Base-by-base conservation (phyloP, 2,888 invertebrate species). In the Andrena trimmerana region DNA sequence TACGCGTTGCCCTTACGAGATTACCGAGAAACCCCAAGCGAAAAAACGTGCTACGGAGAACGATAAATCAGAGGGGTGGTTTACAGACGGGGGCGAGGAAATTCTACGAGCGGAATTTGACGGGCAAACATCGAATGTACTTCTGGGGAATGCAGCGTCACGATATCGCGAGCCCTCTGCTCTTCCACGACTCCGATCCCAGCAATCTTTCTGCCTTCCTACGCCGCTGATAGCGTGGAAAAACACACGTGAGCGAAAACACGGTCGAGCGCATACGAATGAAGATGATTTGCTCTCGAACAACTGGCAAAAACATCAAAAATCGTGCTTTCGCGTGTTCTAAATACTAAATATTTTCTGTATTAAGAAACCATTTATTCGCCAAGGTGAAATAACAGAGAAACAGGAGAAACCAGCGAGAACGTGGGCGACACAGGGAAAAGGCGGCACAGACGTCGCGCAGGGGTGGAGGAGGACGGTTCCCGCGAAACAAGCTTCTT, bases 221-320 rank as follows among this genome's bases (percentile, higher is more conserved):
- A 16, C 82, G 59, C 10, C 29, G 52, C n/a, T 48, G 71, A 68
- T 68, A 60, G 57, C 52, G 73, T 69, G 78, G 68, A 74, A 86
- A 87, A 80, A 77, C 78, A 84, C 68, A 31, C 57, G 7, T 27
- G 59, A 29, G 31, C 73, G 33, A 68, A 65, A 31, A 73, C 48
- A 54, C 54, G 48, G 20, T n/a, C 63, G 62, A 52, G 24, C 29
- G 85, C 62, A 75, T 52, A 7, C 70, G n/a, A 69, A 69, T 62
- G 66, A 66, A 42, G 42, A 78, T 62, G 57, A 71, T 69, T 50
- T 54, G 68, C 65, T 33, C 68, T 57, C 52, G 24, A 24, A 20
- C 10, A 13, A 20, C 68, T 60, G 31, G 27, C 24, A 42, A 16
- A 42, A 42, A 42, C 42, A 4, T 16, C 42, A 16, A 42, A 27